These are phyloP conservation scores for Bothrops jararaca DNA, from an alignment of 2,113 vertebrate species.

Conservation along the genomic window DNA sequence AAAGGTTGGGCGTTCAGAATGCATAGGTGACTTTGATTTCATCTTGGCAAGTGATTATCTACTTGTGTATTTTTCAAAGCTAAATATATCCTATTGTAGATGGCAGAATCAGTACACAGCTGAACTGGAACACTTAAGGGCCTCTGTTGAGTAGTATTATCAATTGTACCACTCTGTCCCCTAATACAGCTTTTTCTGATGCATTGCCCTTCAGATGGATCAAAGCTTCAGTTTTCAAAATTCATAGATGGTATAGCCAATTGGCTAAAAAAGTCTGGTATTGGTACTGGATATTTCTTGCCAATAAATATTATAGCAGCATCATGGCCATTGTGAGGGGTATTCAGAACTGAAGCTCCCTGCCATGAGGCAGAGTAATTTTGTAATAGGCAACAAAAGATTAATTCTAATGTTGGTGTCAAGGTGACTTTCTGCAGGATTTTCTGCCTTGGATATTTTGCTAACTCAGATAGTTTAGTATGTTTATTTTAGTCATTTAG, in stretches of 20 bases:
- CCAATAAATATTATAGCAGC: neutral
- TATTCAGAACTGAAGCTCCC: neutral
- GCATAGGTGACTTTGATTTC: constrained; percentile 45
- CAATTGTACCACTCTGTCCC: neutral
- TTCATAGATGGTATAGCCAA: neutral
- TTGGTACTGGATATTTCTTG: neutral
- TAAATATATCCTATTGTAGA: neutral
- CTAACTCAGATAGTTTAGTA: neutral
- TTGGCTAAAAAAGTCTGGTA: neutral
- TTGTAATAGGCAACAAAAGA: neutral
- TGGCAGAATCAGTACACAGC: constrained; percentile 14
- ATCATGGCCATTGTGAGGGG: no score
- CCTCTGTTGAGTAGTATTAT: neutral
- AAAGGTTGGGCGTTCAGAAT: constrained; percentile 65
- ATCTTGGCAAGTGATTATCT: constrained; percentile 18
- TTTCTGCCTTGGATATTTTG: neutral
- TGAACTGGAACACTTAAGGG: neutral
- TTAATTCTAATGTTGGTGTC: neutral
- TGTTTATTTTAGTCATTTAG: neutral
- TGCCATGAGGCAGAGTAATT: neutral
- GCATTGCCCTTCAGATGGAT: neutral
- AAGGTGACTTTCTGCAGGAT: neutral
- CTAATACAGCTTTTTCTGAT: neutral
- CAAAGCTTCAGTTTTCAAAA: neutral
- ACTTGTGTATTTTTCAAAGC: neutral